phyloP scores from a whole-genome alignment of 2,888 invertebrate genomes.

The Cheilosia impressa region DNA sequence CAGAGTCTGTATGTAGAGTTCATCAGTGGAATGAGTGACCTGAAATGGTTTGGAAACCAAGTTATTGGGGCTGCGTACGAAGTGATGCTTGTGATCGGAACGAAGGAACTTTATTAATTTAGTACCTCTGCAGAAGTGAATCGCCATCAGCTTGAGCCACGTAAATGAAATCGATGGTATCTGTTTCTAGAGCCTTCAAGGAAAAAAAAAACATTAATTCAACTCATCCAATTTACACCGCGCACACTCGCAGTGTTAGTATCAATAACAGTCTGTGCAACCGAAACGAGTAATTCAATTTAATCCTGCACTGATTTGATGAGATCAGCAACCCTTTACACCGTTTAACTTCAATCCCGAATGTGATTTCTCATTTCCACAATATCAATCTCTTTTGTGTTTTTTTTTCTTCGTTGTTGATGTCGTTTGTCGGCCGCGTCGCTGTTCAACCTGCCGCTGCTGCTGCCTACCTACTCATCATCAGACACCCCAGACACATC shows the following conservation, averaged over 20 bases:
- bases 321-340: slow-evolving; percentile 71
- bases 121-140: too few relatives aligned
- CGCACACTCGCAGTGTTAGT: slow-evolving; percentile 11
- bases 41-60: neutral
- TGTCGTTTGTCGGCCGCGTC: slow-evolving; percentile 54
- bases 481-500: slow-evolving; percentile 50
- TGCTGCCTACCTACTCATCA: slow-evolving; percentile 50
- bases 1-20: slow-evolving; percentile 6
- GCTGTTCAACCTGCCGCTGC: slow-evolving; percentile 14
- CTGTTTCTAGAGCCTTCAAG: too few relatives aligned
- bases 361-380: slow-evolving; percentile 67
- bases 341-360: slow-evolving; percentile 64
- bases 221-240: neutral
- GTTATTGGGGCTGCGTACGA: neutral
- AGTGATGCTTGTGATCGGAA: neutral
- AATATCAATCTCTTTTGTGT: slow-evolving; percentile 51
- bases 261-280: slow-evolving; percentile 38
- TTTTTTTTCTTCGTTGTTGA: slow-evolving; percentile 19
- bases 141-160: too few relatives aligned
- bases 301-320: slow-evolving; percentile 62
- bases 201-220: neutral
- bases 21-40: slow-evolving; percentile 28
- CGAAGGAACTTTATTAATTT: too few relatives aligned
- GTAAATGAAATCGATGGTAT: too few relatives aligned
- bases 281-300: slow-evolving; percentile 68